Base-by-base conservation (phyloP, 2,888 invertebrate genomes). In the Drosophila anomelani region DNA sequence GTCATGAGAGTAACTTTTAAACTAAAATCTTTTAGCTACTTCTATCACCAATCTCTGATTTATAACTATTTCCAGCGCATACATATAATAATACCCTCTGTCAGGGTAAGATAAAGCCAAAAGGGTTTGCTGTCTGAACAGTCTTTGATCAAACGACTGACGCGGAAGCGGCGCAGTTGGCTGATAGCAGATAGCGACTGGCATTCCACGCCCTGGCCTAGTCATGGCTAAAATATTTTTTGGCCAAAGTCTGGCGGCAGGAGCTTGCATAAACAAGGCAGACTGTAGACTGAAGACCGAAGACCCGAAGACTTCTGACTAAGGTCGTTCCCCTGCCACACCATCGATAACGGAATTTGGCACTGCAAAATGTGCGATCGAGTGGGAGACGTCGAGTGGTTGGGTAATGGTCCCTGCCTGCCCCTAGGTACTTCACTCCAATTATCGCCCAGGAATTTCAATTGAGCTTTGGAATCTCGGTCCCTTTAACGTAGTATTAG, bases 211-310 rank as follows among this genome's bases (percentile, higher is more conserved):
- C 34, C 26, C 36, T 60, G 43, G 32, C 51, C n/a, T 17, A 67
- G 46, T 75, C 77, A 75, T 75, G 71, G 23, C 59, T 56, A 29
- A 80, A 77, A 72, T 70, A 82, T 85, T 85, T 85, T 85, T 71
- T 70, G 77, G 39, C 34, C 81, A 82, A 76, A 78, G 66, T 71
- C 59, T 43, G 10, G 6, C 43, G 3, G 12, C 36, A 41, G 49
- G 12, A 6, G 29, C 66, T 77, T 72, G 75, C 77, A 75, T 77
- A 78, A 73, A 54, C 41, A 38, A 49, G 58, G 34, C 36, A 55
- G 49, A 29, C 15, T 44, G 26, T 12, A 41, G 60, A n/a, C 15
- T 44, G 85, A 83, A 85, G 85, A 49, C 32, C 12, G 6, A 20
- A 56, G 44, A 68, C 47, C 23, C 17, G 29, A 17, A 49, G 49